Conservation (phyloP, 2,888 invertebrate genomes). For the Drosophila quinaria region DNA sequence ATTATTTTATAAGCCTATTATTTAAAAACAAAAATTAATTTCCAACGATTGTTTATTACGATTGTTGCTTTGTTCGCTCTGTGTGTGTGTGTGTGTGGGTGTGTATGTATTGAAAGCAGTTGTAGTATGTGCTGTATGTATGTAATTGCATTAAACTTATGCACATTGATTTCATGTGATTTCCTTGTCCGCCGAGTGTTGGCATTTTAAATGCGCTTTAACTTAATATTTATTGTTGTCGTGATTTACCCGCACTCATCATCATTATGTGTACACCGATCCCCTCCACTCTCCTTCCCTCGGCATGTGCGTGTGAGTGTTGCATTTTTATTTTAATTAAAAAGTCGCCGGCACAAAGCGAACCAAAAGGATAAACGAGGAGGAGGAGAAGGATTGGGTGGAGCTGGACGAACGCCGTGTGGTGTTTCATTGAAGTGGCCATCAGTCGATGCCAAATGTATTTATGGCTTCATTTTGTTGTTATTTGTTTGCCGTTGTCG, state of each 20-base stretch:
- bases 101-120: not conserved
- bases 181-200: constrained; percentile 54
- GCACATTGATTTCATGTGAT: constrained; percentile 62
- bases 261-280: constrained; percentile 33
- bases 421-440: constrained; percentile 65
- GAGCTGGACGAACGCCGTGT: not conserved
- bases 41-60: constrained; percentile 62
- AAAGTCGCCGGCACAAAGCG: constrained; percentile 72
- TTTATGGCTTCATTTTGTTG: constrained; percentile 74
- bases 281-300: not conserved
- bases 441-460: constrained; percentile 71
- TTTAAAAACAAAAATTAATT: constrained; percentile 68
- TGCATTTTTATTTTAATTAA: constrained; percentile 78
- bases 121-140: constrained; percentile 4
- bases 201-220: constrained; percentile 72
- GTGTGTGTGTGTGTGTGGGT: constrained; percentile 10
- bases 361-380: constrained; percentile 41
- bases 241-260: constrained; percentile 64
- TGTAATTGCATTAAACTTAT: constrained; percentile 59
- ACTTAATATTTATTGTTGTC: constrained; percentile 78
- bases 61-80: constrained; percentile 41
- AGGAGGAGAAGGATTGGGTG: not conserved
- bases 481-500: constrained; percentile 46
- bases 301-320: constrained; percentile 52
- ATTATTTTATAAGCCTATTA: constrained; percentile 77